Conservation (phyloP, 2,888 invertebrate genomes). For the Cryptosula pallasiana region DNA sequence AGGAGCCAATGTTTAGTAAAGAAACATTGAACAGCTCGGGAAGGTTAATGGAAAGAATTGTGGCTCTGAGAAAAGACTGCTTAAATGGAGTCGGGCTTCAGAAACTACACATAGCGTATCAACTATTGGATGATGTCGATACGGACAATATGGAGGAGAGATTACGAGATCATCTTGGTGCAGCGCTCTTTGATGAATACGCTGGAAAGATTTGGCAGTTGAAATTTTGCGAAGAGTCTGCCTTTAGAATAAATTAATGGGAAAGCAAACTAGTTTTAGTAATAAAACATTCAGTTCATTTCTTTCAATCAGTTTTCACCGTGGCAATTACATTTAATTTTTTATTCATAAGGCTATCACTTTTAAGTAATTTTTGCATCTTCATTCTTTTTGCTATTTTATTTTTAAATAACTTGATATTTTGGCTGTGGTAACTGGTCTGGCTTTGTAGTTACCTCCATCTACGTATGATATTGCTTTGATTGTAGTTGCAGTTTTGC, state of each 20-base stretch:
- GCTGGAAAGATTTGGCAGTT: slow-evolving; percentile 54
- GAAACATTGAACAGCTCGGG: slow-evolving; percentile 44
- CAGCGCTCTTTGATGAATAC: slow-evolving; percentile 47
- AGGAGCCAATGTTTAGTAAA: slow-evolving; percentile 22
- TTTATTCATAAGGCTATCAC: no score
- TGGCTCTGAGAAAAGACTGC: slow-evolving; percentile 49
- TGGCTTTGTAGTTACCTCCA: no score
- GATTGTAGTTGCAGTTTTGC: no score
- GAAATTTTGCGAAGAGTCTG: slow-evolving; percentile 50
- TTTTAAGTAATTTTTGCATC: no score
- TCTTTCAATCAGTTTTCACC: no score
- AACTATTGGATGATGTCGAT: slow-evolving; percentile 48
- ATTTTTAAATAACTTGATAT: no score
- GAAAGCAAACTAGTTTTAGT: no score
- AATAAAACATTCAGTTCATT: no score
- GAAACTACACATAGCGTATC: slow-evolving; percentile 45
- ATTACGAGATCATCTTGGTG: slow-evolving; percentile 44
- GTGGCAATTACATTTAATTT: no score
- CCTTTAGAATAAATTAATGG: slow-evolving; percentile 17
- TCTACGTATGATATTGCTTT: no score
- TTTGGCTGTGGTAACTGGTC: no score
- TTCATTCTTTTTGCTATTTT: no score
- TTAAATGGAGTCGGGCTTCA: slow-evolving; percentile 46
- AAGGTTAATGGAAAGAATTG: slow-evolving; percentile 46
- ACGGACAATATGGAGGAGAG: slow-evolving; percentile 50